These are phyloP conservation scores for Tetrax tetrax DNA, from an alignment of 2,113 vertebrate species.

Conservation along the genomic window DNA sequence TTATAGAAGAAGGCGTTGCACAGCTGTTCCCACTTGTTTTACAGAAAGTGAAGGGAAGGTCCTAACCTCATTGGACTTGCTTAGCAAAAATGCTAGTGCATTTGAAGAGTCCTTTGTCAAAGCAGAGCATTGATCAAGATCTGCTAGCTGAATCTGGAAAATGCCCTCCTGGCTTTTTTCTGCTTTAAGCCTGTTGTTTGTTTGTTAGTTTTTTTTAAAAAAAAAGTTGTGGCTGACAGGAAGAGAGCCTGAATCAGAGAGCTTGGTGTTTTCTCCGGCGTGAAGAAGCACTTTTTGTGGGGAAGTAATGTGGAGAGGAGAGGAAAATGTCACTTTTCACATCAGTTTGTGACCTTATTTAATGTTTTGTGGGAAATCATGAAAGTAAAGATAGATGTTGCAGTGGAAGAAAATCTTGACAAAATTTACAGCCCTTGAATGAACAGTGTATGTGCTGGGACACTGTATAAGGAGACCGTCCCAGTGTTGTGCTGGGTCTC, in stretches of 20 bases:
- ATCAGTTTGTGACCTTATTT: neutral
- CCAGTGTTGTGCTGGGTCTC: neutral
- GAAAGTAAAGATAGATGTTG: neutral
- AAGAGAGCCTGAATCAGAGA: neutral
- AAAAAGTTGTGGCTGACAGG: no score
- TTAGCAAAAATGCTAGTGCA: neutral
- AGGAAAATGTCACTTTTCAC: neutral
- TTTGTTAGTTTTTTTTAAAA: no score
- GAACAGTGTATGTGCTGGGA: neutral
- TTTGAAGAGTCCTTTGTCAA: neutral
- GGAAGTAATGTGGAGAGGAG: neutral
- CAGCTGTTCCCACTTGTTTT: neutral
- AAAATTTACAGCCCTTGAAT: neutral
- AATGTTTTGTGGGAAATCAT: neutral
- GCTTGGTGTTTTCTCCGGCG: neutral
- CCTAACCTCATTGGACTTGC: neutral
- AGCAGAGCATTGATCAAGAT: neutral
- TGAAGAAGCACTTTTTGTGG: neutral
- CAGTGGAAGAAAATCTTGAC: neutral
- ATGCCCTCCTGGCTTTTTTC: neutral
- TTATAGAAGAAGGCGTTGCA: rapidly evolving
- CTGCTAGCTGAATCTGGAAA: neutral
- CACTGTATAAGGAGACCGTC: no score
- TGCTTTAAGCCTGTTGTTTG: neutral
- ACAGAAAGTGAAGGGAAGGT: neutral